These are phyloP conservation scores for Pegoplata infirma DNA, from an alignment of 2,888 invertebrate species.

Conservation along the genomic window DNA sequence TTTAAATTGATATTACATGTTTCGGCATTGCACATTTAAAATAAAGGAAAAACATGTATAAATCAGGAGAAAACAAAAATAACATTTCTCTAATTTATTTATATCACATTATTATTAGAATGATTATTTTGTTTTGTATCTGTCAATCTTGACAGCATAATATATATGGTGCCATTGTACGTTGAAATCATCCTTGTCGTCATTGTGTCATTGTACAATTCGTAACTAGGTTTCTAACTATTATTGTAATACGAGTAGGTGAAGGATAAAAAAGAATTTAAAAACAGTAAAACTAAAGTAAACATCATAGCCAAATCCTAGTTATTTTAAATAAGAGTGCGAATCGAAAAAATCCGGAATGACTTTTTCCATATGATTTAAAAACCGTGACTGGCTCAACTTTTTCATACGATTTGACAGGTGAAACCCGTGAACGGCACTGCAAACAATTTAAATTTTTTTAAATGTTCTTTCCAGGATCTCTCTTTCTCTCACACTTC, in stretches of 20 bases:
- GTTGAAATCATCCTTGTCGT: not conserved
- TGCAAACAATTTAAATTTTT: no score
- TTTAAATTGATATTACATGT: not conserved
- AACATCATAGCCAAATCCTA: no score
- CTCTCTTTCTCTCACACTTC: no score
- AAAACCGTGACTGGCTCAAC: no score
- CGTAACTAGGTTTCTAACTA: not conserved
- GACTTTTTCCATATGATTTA: no score
- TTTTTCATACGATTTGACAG: no score
- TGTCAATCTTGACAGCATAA: conserved; percentile 7
- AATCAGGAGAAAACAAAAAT: not conserved
- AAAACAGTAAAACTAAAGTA: no score
- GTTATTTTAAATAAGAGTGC: no score
- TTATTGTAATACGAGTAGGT: conserved; percentile 27
- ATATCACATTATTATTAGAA: not conserved
- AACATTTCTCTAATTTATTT: not conserved
- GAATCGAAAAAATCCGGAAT: no score
- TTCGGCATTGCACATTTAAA: not conserved
- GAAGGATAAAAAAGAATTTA: conserved; percentile 28
- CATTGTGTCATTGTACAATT: not conserved
- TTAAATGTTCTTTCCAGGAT: no score
- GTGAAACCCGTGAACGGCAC: no score
- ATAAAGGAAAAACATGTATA: not conserved
- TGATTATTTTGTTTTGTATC: not conserved
- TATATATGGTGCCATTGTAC: not conserved